Base-by-base conservation (phyloP, 2,113 vertebrate species). In the Anguilla japonica region DNA sequence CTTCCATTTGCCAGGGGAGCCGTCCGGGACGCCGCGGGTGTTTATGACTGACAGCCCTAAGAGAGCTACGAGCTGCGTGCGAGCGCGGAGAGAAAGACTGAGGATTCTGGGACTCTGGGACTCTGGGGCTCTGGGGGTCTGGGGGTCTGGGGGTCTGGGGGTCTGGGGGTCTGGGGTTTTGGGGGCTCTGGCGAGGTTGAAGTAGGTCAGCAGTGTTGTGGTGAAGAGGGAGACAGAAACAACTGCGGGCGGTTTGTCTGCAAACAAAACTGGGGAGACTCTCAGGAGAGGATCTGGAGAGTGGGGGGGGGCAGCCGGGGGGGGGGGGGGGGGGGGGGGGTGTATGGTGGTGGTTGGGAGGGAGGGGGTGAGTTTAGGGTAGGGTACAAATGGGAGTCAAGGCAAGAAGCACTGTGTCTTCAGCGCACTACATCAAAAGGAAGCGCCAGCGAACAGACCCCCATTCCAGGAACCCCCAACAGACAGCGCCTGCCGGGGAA, bases 401-500 rank as follows among this genome's bases (percentile, higher is more conserved):
- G 87, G 89, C 91, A 86, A 5, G 90, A 90, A 90, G 89, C 89
- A 39, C 83, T 87, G 84, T 67, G 84, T 85, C 88, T 82, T 87
- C 81, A 75, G 34, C 46, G 20, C 29, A 75, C 81, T 15, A 84
- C 83, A 67, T 87, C 83, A 67, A 67, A 67, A 22, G 2, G 60
- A 75, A 29, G n/a, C 67, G 88, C 88, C 90, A 83, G 60, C 89
- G 92, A 90, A 86, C 67, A 81, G 86, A 87, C 87, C 85, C 84
- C 84, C 85, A 82, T 93, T 94, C 92, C 93, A 90, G 90, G 90
- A 94, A 94, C 91, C 91, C 89, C 94, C 91, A 89, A 92, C 88
- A 88, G 92, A 91, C 92, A 39, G 88, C 88, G 86, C 46, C 89
- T 88, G 88, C 90, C 93, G 91, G 78, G 90, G 91, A 88, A 93